These are phyloP conservation scores for Nephrotoma flavescens DNA, from an alignment of 2,888 invertebrate species.

Conservation along the genomic window DNA sequence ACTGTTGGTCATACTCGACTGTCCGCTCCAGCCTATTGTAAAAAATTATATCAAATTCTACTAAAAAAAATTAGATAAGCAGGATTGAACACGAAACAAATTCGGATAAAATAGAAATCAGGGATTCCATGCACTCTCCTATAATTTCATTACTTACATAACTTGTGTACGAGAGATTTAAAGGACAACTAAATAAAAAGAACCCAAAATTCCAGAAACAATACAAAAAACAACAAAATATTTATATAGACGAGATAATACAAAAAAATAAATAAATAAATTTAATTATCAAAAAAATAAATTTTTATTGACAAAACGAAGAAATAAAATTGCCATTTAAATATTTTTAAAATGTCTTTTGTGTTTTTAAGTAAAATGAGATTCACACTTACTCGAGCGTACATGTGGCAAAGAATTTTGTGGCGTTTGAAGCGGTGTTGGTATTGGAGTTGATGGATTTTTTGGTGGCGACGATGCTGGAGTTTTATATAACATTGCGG, in stretches of 20 bases:
- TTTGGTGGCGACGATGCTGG: constrained; percentile 58
- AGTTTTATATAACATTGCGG: constrained; percentile 48
- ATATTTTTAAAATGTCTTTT: not conserved
- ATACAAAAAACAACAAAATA: not conserved
- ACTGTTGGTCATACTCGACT: constrained; percentile 55
- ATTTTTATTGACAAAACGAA: not conserved
- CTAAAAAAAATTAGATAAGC: not conserved
- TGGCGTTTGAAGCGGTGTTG: constrained; percentile 25
- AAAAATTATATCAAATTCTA: not conserved
- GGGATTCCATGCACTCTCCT: not conserved
- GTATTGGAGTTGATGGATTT: constrained; percentile 40
- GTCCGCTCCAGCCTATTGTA: constrained; percentile 61
- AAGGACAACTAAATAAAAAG: not conserved
- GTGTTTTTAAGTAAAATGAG: constrained; percentile 3
- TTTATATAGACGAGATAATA: not conserved
- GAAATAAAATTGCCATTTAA: not conserved
- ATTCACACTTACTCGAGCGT: constrained; percentile 13
- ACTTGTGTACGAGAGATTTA: not conserved
- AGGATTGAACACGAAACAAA: not conserved
- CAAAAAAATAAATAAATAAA: not conserved
- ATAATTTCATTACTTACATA: not conserved
- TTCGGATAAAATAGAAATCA: not conserved
- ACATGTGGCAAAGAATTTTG: constrained; percentile 21
- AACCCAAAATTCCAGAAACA: not conserved
- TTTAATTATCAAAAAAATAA: not conserved